phyloP scores from a whole-genome alignment of 2,888 invertebrate species.

The Thera obeliscata region DNA sequence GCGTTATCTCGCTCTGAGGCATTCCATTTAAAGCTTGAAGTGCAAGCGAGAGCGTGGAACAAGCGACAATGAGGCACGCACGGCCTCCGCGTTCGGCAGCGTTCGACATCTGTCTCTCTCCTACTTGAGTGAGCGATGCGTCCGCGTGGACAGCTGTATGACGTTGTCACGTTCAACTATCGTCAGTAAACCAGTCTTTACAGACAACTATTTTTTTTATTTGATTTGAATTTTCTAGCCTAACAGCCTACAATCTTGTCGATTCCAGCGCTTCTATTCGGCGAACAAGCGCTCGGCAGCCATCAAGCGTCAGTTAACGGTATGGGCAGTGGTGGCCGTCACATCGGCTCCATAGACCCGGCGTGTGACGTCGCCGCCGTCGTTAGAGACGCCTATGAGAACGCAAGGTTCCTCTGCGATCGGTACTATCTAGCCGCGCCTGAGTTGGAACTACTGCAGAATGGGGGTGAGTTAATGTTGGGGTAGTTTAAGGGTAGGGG shows the following conservation, averaged over 20 bases:
- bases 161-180: no score
- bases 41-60: no score
- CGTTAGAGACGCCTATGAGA: slow-evolving; percentile 97
- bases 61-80: no score
- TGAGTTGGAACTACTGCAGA: slow-evolving; percentile 91
- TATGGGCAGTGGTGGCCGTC: slow-evolving; percentile 86
- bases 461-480: slow-evolving; percentile 86
- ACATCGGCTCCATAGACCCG: slow-evolving; percentile 98
- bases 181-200: no score
- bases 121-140: no score
- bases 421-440: slow-evolving; percentile 98
- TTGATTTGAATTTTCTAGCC: neutral
- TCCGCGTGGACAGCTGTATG: no score
- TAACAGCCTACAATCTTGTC: neutral
- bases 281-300: slow-evolving; percentile 81
- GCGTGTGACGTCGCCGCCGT: slow-evolving; percentile 96
- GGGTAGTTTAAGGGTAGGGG: no score
- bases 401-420: slow-evolving; percentile 98
- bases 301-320: slow-evolving; percentile 70
- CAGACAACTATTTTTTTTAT: neutral
- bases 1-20: no score
- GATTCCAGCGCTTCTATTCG: slow-evolving; percentile 90
- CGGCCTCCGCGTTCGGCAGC: no score
- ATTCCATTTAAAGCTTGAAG: no score
- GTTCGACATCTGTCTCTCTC: no score